Base-by-base conservation (phyloP, 1,140 invertebrate genomes). In the Probaryconus sp. region DNA sequence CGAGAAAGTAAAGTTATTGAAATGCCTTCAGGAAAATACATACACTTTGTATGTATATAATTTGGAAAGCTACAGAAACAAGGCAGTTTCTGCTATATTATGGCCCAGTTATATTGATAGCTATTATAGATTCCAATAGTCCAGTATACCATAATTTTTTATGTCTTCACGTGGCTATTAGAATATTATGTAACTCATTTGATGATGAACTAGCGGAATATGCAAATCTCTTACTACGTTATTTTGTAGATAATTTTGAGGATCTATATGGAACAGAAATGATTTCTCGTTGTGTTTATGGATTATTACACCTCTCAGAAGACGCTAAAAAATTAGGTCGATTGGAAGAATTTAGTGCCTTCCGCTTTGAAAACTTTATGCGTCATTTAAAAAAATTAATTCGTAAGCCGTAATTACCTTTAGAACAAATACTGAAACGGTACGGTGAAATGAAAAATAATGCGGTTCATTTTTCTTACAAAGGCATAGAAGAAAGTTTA, bases 331-430 rank as follows among this genome's bases (percentile, higher is more conserved):
- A 48, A 38, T 16, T 50, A 20, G 11, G 30, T 13, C 24, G 21
- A 1, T 5, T 63, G 9, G 45, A 63, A 13, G 13, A 28, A 13
- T 63, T 63, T 33, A 38, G 30, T 3, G 13, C 21, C 1, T 63
- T 63, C 11, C 2, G n/a, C n/a, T 63, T 63, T 24, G 58, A 63
- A 50, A 63, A 63, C 16, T 48, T 30, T n/a, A 40, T 63, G 45
- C 31, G 58, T 1, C 58, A 63, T 24, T 21, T 63, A 7, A 50
- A 63, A 42, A 30, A 31, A 0, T 42, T 48, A 7, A 20, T 42
- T 6, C 9, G 43, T 5, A 63, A 63, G 50, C 1, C 45, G 4
- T 33, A 50, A 18, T 38, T 50, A 42, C 58, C 58, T 6, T 11
- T 63, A 2, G 5, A 38, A 11, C 58, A 63, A 31, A 30, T 63